Evolutionary conservation across 2,888 invertebrate species (phyloP).

Genomic region (Philonicus albiceps): DNA sequence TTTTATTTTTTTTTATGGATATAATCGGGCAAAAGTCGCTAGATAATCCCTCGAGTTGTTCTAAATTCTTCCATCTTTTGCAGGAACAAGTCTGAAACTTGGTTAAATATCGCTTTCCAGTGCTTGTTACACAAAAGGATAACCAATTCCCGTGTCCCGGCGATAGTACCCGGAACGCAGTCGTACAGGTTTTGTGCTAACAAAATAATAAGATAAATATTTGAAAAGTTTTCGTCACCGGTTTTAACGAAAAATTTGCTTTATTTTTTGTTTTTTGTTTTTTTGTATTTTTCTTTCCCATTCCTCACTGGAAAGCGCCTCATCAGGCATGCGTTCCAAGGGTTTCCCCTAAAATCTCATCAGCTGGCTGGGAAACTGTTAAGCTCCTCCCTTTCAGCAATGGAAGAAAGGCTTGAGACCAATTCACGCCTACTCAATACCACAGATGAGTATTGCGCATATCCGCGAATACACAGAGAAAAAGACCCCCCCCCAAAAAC

Average conservation of each 20-base stretch:
- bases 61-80: neutral
- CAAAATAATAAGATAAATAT: constrained; percentile 39
- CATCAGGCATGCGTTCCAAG: neutral
- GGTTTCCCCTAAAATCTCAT: neutral
- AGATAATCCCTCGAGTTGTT: neutral
- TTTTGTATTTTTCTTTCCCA: neutral
- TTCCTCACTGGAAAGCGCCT: neutral
- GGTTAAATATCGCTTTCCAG: neutral
- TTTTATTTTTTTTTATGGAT: neutral
- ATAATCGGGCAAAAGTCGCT: neutral
- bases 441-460: neutral
- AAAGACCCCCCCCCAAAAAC: too few species aligned
- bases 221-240: constrained; percentile 39
- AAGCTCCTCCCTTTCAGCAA: constrained; percentile 5
- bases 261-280: neutral
- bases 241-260: constrained; percentile 36
- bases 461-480: neutral
- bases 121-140: neutral
- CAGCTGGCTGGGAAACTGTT: neutral
- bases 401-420: constrained; percentile 9
- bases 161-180: constrained; percentile 17
- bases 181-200: constrained; percentile 13
- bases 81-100: neutral
- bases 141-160: neutral
- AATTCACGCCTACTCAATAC: constrained; percentile 28